Conservation (phyloP, 2,113 vertebrate species). For the Orcinus orca region DNA sequence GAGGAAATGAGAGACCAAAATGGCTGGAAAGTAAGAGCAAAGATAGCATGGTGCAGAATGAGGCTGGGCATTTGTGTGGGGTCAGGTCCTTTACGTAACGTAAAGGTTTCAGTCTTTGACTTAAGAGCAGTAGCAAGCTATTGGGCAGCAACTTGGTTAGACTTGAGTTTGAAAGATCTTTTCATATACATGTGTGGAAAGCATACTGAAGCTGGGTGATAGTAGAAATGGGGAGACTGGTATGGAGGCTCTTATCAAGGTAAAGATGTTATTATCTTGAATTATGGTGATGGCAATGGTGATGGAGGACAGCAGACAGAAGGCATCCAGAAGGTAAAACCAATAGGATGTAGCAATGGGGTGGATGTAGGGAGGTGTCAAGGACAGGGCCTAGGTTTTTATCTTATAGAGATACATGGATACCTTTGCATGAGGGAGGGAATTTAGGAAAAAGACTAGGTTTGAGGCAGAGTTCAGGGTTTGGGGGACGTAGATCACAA, state of each 20-base stretch:
- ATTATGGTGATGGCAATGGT: neutral
- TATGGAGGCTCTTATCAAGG: neutral
- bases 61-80: neutral
- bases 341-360: accelerated
- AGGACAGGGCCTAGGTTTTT: neutral
- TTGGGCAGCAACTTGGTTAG: neutral
- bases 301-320: neutral
- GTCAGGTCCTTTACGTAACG: neutral
- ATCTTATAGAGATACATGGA: neutral
- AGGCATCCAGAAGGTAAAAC: neutral
- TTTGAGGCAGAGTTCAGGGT: neutral
- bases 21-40: neutral
- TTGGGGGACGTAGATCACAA: neutral
- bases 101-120: neutral
- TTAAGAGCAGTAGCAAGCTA: neutral
- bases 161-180: neutral
- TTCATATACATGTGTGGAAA: neutral
- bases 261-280: neutral
- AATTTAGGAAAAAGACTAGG: neutral
- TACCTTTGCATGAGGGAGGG: neutral
- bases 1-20: neutral
- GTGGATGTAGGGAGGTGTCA: neutral
- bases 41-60: neutral
- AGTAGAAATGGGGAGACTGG: neutral
- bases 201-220: neutral